phyloP scores from a whole-genome alignment of 2,113 vertebrate species.

The Notothenia rossii region DNA sequence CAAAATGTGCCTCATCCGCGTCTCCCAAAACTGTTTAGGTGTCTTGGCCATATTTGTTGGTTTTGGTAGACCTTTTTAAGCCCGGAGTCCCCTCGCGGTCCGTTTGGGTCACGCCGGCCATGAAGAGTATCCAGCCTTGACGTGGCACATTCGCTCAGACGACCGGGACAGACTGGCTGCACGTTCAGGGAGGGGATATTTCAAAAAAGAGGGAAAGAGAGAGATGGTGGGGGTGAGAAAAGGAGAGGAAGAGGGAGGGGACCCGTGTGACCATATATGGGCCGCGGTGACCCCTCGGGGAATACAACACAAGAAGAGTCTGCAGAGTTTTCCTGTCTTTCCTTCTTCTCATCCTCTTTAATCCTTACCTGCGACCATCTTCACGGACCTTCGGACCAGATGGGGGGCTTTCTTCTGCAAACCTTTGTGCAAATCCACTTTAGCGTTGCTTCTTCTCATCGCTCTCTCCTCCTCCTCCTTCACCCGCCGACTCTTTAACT shows the following conservation, averaged over 20 bases:
- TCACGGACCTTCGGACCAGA: constrained; percentile 34
- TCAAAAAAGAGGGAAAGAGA: constrained; percentile 79
- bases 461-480: constrained; percentile 59
- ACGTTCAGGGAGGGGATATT: constrained; percentile 91
- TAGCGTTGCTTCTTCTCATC: constrained; percentile 39
- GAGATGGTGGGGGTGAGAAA: constrained; percentile 76
- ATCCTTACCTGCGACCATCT: constrained; percentile 61
- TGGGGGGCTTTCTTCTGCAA: constrained; percentile 49
- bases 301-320: constrained; percentile 87
- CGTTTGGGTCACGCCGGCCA: constrained; percentile 76
- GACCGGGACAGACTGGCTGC: constrained; percentile 96
- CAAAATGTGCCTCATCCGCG: constrained; percentile 46
- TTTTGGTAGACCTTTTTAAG: constrained; percentile 53
- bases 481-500: constrained; percentile 55
- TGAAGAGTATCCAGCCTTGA: constrained; percentile 98
- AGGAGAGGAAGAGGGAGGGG: constrained; percentile 92
- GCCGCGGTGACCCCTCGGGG: constrained; percentile 93
- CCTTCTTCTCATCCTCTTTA: constrained; percentile 37
- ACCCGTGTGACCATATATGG: constrained; percentile 96
- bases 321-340: constrained; percentile 72
- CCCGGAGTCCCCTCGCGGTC: constrained; percentile 68
- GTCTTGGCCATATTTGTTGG: constrained; percentile 66
- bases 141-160: constrained; percentile 98
- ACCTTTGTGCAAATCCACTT: constrained; percentile 73
- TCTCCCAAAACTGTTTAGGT: constrained; percentile 21